Percentiles rank a stretch among this genome's conserved stretches.
These are phyloP conservation scores for Stegodyphus dumicola DNA, from an alignment of 1,140 invertebrate genomes.

Conservation along the genomic window DNA sequence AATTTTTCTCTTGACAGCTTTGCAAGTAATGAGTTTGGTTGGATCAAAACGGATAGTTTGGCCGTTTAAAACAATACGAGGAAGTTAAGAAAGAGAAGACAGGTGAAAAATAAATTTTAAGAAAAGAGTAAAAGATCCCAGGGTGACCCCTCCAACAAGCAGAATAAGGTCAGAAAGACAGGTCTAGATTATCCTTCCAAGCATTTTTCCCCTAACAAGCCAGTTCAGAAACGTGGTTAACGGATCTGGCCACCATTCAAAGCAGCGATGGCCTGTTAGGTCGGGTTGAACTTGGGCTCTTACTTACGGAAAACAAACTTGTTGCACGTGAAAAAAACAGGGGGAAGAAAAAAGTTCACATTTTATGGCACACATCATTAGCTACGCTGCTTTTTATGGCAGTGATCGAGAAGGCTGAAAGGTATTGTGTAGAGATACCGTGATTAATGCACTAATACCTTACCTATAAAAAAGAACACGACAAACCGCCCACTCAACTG, in stretches of 20 bases:
- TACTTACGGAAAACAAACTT: slow-evolving; percentile 32
- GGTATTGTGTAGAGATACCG: neutral
- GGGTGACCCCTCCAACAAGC: slow-evolving; percentile 4
- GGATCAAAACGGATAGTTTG: no score
- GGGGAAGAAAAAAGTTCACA: slow-evolving; percentile 28
- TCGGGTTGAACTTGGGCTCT: slow-evolving; percentile 14
- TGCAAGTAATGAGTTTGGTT: no score
- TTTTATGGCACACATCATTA: neutral
- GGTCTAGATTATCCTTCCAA: no score
- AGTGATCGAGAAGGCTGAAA: neutral
- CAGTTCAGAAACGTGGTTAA: slow-evolving; percentile 36
- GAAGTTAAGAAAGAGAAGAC: neutral
- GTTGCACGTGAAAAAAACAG: neutral
- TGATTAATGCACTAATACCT: neutral
- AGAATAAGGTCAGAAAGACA: slow-evolving; percentile 33
- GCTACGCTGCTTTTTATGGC: neutral
- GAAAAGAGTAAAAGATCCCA: neutral
- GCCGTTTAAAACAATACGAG: no score
- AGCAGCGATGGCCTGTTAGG: neutral
- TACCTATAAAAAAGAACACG: no score
- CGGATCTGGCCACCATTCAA: slow-evolving; percentile 3
- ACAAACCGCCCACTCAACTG: no score
- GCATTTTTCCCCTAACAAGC: slow-evolving; percentile 10
- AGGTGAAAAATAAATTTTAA: neutral
- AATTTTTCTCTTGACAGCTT: no score